These are phyloP conservation scores for Diloba caeruleocephala DNA, from an alignment of 2,888 invertebrate species.

Conservation along the genomic window DNA sequence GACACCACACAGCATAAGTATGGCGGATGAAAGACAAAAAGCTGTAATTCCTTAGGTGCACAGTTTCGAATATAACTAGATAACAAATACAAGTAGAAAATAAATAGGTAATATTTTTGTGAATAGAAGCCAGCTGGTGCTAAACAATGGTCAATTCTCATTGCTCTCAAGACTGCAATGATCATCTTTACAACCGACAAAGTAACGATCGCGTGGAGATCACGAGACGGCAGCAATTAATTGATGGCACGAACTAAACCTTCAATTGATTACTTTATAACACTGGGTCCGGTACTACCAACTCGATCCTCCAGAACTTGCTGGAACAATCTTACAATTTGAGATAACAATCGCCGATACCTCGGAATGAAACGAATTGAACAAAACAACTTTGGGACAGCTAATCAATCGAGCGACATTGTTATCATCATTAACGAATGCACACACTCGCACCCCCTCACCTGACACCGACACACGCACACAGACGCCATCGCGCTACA, in stretches of 20 bases:
- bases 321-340: constrained; percentile 5
- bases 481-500: too few relatives aligned
- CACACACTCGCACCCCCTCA: too few relatives aligned
- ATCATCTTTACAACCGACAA: constrained; percentile 22
- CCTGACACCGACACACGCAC: too few relatives aligned
- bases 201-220: constrained; percentile 22
- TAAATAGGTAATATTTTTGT: constrained; percentile 6
- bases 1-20: too few relatives aligned
- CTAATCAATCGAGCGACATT: too few relatives aligned
- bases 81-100: neutral
- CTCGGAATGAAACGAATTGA: too few relatives aligned
- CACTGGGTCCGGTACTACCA: constrained; percentile 25
- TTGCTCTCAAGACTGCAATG: constrained; percentile 21
- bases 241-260: constrained; percentile 21
- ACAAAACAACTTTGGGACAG: too few relatives aligned
- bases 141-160: constrained; percentile 29
- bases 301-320: neutral
- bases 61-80: neutral
- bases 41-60: too few relatives aligned
- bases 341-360: neutral
- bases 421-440: too few relatives aligned
- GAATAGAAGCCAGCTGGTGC: constrained; percentile 14
- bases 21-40: too few relatives aligned
- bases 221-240: constrained; percentile 38
- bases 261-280: constrained; percentile 31